phyloP scores from a whole-genome alignment of 2,113 vertebrate genomes.

The Crotalus horridus region DNA sequence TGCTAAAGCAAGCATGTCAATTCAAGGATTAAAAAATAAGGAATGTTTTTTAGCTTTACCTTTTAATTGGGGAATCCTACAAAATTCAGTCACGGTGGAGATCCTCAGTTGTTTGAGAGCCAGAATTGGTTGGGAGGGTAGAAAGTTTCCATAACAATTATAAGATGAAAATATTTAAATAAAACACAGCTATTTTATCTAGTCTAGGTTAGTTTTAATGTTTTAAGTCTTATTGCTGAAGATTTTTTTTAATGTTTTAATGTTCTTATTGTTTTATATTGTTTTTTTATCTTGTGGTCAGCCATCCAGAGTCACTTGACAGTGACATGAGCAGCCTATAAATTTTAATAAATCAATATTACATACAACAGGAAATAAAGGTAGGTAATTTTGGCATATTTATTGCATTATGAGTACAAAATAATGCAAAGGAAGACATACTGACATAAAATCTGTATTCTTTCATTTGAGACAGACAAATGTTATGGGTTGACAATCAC shows the following conservation, averaged over 20 bases:
- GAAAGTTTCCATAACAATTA: constrained; percentile 68
- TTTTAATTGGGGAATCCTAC: constrained; percentile 35
- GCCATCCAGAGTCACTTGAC: neutral
- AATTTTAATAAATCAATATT: constrained; percentile 41
- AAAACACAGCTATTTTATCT: neutral
- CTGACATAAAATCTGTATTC: neutral
- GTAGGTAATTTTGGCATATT: constrained; percentile 6
- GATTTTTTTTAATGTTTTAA: neutral
- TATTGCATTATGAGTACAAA: constrained; percentile 16
- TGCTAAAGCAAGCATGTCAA: neutral
- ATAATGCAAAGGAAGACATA: neutral
- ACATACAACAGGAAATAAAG: neutral
- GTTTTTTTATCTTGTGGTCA: neutral
- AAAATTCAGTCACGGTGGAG: constrained; percentile 11
- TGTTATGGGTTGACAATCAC: neutral
- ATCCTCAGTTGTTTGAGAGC: constrained; percentile 39
- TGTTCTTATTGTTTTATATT: neutral
- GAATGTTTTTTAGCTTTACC: constrained; percentile 13
- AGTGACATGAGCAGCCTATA: constrained; percentile 23
- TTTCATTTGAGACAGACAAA: neutral
- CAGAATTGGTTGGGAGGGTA: constrained; percentile 22
- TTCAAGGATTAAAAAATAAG: neutral
- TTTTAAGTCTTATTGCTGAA: neutral
- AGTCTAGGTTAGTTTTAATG: neutral
- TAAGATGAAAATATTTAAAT: neutral